Conservation (phyloP, 2,888 invertebrate species). For the Spilosoma lubricipeda region DNA sequence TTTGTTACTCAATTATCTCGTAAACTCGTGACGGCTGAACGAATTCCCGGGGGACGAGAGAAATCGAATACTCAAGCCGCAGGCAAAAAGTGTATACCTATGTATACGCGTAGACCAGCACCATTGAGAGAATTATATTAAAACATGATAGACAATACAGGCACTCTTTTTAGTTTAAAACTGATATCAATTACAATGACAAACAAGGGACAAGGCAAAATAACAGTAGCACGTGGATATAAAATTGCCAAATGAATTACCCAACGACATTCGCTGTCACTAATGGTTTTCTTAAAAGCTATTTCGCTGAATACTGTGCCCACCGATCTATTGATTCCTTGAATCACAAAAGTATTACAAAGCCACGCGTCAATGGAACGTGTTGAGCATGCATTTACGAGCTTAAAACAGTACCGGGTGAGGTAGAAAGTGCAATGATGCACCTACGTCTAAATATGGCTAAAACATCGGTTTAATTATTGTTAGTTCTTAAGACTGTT, state of each 20-base stretch:
- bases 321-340: constrained; percentile 23
- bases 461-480: background rate
- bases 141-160: background rate
- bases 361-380: constrained; percentile 33
- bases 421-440: constrained; percentile 57
- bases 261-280: constrained; percentile 51
- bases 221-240: constrained; percentile 62
- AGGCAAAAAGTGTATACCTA: constrained; percentile 3
- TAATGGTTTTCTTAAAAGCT: constrained; percentile 3
- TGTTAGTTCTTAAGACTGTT: no score
- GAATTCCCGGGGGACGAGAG: constrained; percentile 12
- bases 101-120: background rate
- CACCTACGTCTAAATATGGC: constrained; percentile 13
- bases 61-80: constrained; percentile 8
- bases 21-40: constrained; percentile 17
- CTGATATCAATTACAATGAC: no score
- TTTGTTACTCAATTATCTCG: constrained; percentile 20
- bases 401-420: constrained; percentile 18
- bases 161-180: constrained; percentile 1
- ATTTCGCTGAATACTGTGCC: constrained; percentile 13
- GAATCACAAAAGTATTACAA: constrained; percentile 1
- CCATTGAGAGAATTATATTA: background rate
- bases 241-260: constrained; percentile 69
- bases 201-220: no score
- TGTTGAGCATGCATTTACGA: constrained; percentile 15